A percentile compares a stretch with the other conserved stretches of the same genome.
These are phyloP conservation scores for Microplitis deprimator DNA, from an alignment of 2,888 invertebrate genomes.

Conservation along the genomic window DNA sequence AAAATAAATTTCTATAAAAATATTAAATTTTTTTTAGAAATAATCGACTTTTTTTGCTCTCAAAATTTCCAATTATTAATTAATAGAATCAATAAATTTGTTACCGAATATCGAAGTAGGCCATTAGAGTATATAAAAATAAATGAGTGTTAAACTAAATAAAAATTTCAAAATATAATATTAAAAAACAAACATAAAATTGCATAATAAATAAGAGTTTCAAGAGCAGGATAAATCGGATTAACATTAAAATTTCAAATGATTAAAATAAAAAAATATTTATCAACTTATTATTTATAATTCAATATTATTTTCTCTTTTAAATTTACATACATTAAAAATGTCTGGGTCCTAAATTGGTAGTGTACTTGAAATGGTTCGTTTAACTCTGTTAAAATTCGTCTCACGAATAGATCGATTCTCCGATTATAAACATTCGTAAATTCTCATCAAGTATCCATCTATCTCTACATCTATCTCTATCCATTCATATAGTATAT, in stretches of 20 bases:
- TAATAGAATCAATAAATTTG: too few species aligned
- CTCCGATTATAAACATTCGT: neutral
- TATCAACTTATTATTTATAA: neutral
- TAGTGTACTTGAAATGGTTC: neutral
- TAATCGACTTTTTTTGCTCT: too few species aligned
- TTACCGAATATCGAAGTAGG: too few species aligned
- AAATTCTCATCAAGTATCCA: neutral
- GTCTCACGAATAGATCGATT: neutral
- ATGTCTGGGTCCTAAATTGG: neutral
- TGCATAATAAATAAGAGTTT: neutral
- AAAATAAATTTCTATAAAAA: too few species aligned
- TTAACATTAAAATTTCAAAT: neutral
- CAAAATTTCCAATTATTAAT: too few species aligned
- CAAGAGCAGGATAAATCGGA: neutral
- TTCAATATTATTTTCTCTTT: neutral
- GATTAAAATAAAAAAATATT: neutral
- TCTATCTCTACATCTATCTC: neutral
- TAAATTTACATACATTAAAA: neutral
- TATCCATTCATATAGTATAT: neutral
- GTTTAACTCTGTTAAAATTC: neutral
- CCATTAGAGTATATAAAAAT: too few species aligned
- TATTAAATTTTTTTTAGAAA: too few species aligned
- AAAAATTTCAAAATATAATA: neutral
- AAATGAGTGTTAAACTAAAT: neutral
- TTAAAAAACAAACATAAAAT: neutral